Conservation (phyloP, 2,888 invertebrate genomes). For the Drosophila austrosaltans region DNA sequence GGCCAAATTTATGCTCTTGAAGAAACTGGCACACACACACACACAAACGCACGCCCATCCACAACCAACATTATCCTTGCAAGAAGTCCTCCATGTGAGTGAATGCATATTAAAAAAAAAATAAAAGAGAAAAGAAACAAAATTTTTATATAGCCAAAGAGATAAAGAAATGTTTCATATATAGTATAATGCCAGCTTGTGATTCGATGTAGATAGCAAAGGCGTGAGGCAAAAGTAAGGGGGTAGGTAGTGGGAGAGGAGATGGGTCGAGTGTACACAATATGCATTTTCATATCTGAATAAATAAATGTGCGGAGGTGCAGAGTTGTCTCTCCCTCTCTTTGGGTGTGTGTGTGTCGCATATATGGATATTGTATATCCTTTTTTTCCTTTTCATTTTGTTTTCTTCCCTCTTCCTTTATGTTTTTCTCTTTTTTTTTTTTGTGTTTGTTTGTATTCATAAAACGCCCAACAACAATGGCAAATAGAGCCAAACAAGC, state of each 20-base stretch:
- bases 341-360: conserved; percentile 49
- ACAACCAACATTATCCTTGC: too few species aligned
- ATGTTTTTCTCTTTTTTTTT: too few species aligned
- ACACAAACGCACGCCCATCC: conserved; percentile 1
- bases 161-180: conserved; percentile 56
- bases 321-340: conserved; percentile 6
- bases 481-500: conserved; percentile 25
- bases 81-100: conserved; percentile 20
- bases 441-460: conserved; percentile 8
- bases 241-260: background rate
- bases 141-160: background rate
- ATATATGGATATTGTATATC: conserved; percentile 64
- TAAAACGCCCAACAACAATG: conserved; percentile 41
- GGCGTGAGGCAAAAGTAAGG: background rate
- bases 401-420: background rate
- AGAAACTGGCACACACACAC: conserved; percentile 39
- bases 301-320: conserved; percentile 33
- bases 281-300: conserved; percentile 71
- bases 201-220: background rate
- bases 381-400: conserved; percentile 43
- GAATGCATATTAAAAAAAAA: conserved; percentile 58
- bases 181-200: conserved; percentile 48
- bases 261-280: conserved; percentile 71
- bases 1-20: background rate
- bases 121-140: background rate